Evolutionary conservation across 2,113 vertebrate genomes (phyloP).

Genomic region (Tapirus terrestris): DNA sequence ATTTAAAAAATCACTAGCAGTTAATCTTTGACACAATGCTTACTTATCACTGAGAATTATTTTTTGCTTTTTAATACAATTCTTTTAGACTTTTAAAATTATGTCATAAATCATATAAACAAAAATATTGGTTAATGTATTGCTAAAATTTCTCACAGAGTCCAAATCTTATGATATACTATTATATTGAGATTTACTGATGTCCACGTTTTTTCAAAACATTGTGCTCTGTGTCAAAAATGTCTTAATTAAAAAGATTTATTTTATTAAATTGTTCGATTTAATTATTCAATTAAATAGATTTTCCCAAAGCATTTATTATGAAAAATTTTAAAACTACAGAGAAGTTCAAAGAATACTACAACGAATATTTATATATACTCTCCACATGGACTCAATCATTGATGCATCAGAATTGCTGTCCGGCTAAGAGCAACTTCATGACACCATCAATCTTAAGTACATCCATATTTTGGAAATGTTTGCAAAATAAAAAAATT

Average conservation of each 20-base stretch:
- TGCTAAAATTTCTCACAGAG: background rate
- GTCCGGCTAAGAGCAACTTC: background rate
- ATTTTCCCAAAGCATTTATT: background rate
- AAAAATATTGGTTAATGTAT: background rate
- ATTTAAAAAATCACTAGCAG: background rate
- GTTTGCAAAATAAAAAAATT: background rate
- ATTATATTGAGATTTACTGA: background rate
- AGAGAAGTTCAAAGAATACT: background rate
- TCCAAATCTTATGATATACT: background rate
- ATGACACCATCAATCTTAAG: background rate
- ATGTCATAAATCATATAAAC: background rate
- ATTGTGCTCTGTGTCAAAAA: background rate
- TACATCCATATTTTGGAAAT: background rate
- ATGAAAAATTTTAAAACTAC: background rate
- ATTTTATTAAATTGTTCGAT: background rate
- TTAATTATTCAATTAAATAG: background rate
- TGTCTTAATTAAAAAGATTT: background rate
- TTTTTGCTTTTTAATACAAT: background rate
- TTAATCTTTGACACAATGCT: background rate
- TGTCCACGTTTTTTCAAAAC: background rate
- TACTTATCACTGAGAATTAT: background rate
- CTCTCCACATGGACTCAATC: background rate
- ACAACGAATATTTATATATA: background rate
- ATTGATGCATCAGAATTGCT: background rate
- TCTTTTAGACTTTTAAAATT: background rate